Evolutionary conservation across 2,797 vertebrate species (phyloP), one percentile per base, ranked within the genome.

Genomic region (Notolabrus celidotus): DNA sequence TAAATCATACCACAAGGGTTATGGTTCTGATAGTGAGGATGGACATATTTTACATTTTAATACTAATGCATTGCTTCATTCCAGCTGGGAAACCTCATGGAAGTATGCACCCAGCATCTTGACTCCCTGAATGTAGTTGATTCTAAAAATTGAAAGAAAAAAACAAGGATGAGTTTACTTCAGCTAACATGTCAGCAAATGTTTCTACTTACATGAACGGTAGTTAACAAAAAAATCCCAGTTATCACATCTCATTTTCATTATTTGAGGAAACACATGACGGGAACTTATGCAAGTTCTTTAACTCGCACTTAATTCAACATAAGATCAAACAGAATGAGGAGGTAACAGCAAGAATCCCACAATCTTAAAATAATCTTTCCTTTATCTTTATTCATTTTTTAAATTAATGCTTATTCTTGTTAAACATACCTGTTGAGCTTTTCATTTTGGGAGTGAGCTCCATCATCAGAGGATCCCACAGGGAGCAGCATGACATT

Each of bases 361-460:
- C n/a, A n/a, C n/a, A n/a, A n/a, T n/a, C n/a, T n/a, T n/a, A n/a
- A n/a, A n/a, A n/a, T n/a, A n/a, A n/a, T n/a, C n/a, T n/a, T n/a
- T n/a, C n/a, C n/a, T n/a, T n/a, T n/a, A n/a, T n/a, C n/a, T n/a
- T n/a, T n/a, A n/a, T n/a, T n/a, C n/a, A n/a, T n/a, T n/a, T 43
- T 45, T 38, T 33, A 8, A n/a, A n/a, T 1, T 42, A 22, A 43
- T n/a, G 2, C 17, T 36, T 53, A 7, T 23, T 23, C 46, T 8
- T 16, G 29, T 22, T 10, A 7, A 12, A 34, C 7, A 2, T 85
- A 99, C 98, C 97, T 95, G 91, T 99, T 99, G 62, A 99, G 47
- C 78, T 99, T 99, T 72, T 99, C 98, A 20, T 99, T 99, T 91
- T 99, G 98, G 7, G 98, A 99, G 86, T 99, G 98, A 23, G 98